Evolutionary conservation across 2,797 vertebrate genomes (phyloP).

Genomic region (Sebastes melanostomus): DNA sequence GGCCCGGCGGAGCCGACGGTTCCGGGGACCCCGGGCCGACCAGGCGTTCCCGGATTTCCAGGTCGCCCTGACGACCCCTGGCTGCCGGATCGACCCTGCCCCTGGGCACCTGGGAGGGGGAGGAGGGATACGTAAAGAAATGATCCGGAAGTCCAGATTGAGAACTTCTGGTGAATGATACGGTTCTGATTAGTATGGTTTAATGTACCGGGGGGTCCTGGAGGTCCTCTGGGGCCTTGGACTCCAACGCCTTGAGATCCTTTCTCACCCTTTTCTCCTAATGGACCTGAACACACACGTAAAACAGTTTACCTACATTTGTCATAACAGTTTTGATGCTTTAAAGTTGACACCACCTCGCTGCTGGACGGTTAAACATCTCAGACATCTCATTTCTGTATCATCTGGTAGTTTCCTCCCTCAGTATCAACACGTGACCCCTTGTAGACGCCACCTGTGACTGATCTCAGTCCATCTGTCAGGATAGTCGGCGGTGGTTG

Average conservation of each 20-base stretch:
- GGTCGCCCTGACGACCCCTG: slow-evolving; percentile 89
- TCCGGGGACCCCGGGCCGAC: slow-evolving; percentile 88
- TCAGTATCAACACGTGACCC: neutral
- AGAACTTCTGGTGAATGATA: neutral
- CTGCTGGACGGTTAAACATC: neutral
- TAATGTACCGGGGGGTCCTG: slow-evolving; percentile 87
- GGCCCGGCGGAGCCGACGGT: slow-evolving; percentile 88
- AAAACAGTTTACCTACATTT: neutral
- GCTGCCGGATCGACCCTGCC: slow-evolving; percentile 91
- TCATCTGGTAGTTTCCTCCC: neutral
- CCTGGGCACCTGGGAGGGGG: slow-evolving; percentile 82
- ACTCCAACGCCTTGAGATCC: slow-evolving; percentile 89
- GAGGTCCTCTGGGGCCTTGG: slow-evolving; percentile 91
- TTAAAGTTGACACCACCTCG: neutral
- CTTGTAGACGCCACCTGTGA: no score
- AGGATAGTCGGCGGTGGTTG: no score
- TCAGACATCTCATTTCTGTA: neutral
- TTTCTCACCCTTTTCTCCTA: slow-evolving; percentile 93
- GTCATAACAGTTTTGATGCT: neutral
- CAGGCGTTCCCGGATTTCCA: slow-evolving; percentile 87
- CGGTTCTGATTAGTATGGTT: fast-evolving
- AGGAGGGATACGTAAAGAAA: neutral
- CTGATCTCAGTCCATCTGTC: no score
- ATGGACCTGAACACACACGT: slow-evolving; percentile 80
- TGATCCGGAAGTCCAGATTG: neutral